A percentile compares a stretch with the other conserved stretches of the same genome.
Conservation (phyloP, 2,113 vertebrate species). For the Micromys minutus region DNA sequence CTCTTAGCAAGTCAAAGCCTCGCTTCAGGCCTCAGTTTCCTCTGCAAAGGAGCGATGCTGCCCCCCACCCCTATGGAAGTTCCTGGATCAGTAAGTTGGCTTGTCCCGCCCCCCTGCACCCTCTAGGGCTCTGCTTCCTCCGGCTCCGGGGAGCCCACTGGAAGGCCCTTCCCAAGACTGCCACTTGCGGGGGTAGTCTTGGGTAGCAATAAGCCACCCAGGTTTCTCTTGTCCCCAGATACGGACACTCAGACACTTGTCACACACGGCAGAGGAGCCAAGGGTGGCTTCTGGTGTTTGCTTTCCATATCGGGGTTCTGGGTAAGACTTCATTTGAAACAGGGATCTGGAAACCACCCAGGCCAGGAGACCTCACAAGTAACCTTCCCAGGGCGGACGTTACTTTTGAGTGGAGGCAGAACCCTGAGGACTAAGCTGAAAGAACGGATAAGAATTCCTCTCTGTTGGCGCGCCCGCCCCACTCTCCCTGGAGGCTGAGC, state of each 20-base stretch:
- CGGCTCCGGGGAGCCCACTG: neutral
- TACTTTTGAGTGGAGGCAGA: neutral
- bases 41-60: neutral
- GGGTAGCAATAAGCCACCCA: neutral
- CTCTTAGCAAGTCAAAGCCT: neutral
- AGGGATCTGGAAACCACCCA: constrained; percentile 14
- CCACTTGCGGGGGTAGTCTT: neutral
- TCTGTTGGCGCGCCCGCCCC: neutral
- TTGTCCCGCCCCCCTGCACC: no score
- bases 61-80: neutral
- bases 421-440: neutral
- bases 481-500: neutral
- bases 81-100: neutral
- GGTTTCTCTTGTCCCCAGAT: no score
- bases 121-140: neutral
- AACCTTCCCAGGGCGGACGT: neutral
- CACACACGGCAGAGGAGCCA: neutral
- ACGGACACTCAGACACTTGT: neutral
- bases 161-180: neutral
- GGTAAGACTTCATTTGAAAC: constrained; percentile 8
- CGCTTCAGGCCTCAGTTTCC: constrained; percentile 1
- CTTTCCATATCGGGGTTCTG: neutral
- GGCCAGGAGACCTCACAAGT: neutral
- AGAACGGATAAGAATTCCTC: neutral
- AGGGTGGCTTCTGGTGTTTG: neutral